These are phyloP conservation scores for Triops longicaudatus DNA, from an alignment of 1,140 invertebrate genomes.

Conservation along the genomic window DNA sequence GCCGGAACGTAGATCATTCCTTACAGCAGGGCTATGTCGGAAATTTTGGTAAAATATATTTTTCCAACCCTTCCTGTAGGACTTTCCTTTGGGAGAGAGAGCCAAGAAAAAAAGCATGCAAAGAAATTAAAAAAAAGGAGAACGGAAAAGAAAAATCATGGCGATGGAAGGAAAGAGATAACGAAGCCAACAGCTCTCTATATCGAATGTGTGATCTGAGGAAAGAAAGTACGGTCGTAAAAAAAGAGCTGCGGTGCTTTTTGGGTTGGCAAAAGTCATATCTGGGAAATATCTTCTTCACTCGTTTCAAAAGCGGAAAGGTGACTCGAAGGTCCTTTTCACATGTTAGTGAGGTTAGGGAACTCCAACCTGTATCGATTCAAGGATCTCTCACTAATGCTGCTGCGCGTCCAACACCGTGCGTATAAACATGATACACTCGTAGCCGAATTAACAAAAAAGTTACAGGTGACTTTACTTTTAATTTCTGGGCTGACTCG, in stretches of 20 bases:
- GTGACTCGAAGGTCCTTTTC: constrained; percentile 11
- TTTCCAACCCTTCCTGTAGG: not conserved
- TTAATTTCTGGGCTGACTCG: too few species aligned
- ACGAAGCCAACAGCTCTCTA: constrained; percentile 5
- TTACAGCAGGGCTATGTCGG: not conserved
- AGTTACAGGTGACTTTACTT: too few species aligned
- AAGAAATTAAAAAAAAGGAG: not conserved
- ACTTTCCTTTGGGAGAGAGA: not conserved
- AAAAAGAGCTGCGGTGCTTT: not conserved
- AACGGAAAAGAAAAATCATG: too few species aligned
- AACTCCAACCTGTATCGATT: not conserved
- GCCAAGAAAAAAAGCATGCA: too few species aligned
- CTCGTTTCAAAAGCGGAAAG: not conserved
- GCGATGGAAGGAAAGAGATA: not conserved
- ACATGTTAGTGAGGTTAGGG: not conserved
- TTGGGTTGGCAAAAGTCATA: not conserved
- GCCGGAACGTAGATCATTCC: not conserved
- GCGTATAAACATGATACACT: not conserved
- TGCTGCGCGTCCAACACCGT: not conserved
- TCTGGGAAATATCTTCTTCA: not conserved
- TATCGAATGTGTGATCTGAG: not conserved
- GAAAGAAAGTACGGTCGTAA: not conserved
- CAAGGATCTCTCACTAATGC: not conserved
- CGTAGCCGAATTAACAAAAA: too few species aligned
- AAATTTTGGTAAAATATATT: not conserved